Conservation (phyloP, 2,888 invertebrate species). For the Panzeria rudis region DNA sequence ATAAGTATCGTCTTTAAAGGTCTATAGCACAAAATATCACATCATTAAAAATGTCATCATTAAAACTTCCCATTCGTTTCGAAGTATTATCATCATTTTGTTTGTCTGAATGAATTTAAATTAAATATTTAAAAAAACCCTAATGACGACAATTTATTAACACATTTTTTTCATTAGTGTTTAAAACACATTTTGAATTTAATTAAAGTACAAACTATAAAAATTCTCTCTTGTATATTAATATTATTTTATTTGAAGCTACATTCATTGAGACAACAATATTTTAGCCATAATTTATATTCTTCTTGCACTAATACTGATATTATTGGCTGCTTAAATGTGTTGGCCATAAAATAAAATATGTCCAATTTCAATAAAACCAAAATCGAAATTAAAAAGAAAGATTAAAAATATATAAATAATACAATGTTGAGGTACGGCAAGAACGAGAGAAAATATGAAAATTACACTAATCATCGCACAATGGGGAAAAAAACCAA, state of each 20-base stretch:
- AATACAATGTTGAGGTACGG: constrained; percentile 70
- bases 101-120: constrained; percentile 18
- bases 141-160: constrained; percentile 56
- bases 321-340: constrained; percentile 53
- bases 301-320: constrained; percentile 31
- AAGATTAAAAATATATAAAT: constrained; percentile 37
- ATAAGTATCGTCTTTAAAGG: neutral
- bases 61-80: constrained; percentile 1
- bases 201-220: constrained; percentile 60
- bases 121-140: constrained; percentile 32
- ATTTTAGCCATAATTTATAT: constrained; percentile 49
- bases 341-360: constrained; percentile 68
- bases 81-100: neutral
- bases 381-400: constrained; percentile 46
- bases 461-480: constrained; percentile 79
- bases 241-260: neutral
- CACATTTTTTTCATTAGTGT: constrained; percentile 45
- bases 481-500: constrained; percentile 75
- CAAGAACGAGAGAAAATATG: constrained; percentile 2
- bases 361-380: constrained; percentile 66
- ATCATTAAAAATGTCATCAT: constrained; percentile 27
- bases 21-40: constrained; percentile 9
- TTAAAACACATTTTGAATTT: constrained; percentile 47
- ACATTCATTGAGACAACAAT: neutral
- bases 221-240: constrained; percentile 5